Percentiles rank a stretch among this genome's conserved stretches.
phyloP scores from a whole-genome alignment of 2,888 invertebrate genomes.

The Bruchidius siliquastri region DNA sequence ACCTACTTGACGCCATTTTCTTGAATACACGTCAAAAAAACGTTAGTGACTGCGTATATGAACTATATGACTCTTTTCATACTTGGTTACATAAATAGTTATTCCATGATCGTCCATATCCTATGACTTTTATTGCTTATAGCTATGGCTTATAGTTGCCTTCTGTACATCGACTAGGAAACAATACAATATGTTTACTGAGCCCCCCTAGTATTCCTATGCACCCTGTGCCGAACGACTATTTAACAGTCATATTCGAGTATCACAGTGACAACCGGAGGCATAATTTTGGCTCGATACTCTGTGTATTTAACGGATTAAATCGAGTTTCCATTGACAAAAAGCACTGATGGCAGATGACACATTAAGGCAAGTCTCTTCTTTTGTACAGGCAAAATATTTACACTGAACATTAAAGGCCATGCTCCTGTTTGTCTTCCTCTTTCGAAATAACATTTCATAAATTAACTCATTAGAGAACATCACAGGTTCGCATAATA shows the following conservation, averaged over 20 bases:
- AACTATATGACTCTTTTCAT: too few species aligned
- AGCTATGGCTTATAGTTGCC: too few species aligned
- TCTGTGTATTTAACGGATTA: conserved; percentile 42
- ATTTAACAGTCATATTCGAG: background rate
- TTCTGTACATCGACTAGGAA: background rate
- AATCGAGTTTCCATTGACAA: conserved; percentile 31
- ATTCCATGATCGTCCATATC: too few species aligned
- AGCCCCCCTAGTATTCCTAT: background rate
- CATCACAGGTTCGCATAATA: conserved; percentile 40
- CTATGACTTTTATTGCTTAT: too few species aligned
- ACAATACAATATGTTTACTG: background rate
- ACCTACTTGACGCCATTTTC: too few species aligned
- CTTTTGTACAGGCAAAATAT: conserved; percentile 39
- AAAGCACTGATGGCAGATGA: conserved; percentile 27
- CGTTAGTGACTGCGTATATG: too few species aligned
- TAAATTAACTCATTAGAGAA: conserved; percentile 48
- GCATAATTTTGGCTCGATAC: conserved; percentile 26
- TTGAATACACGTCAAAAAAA: too few species aligned
- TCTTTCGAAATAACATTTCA: conserved; percentile 45
- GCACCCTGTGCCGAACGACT: background rate
- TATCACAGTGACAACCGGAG: conserved; percentile 19
- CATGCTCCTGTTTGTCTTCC: conserved; percentile 26
- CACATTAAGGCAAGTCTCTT: conserved; percentile 35
- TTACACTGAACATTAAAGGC: conserved; percentile 44
- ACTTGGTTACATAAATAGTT: too few species aligned